Base-by-base conservation (phyloP, 2,888 invertebrate genomes). In the Acleris cristana region DNA sequence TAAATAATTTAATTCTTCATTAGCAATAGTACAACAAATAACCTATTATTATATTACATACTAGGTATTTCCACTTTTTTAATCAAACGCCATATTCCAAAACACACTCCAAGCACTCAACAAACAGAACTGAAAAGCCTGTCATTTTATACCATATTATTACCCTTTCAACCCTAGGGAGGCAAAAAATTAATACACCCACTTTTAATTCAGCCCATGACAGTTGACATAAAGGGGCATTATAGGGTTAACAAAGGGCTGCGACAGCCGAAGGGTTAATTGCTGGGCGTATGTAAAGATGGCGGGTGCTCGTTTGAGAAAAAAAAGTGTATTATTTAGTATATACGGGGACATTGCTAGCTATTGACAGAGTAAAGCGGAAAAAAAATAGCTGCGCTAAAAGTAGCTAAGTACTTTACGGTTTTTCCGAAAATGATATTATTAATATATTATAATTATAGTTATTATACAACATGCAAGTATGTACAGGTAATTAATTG, bases 191-290 rank as follows among this genome's bases (percentile, higher is more conserved):
- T 73, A 82, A 85, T 86, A 87, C 90, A 86, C 91, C 91, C 89
- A 90, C 90, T 90, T 91, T 88, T 87, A 84, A 87, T 87, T 87
- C 86, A 86, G 79, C 73, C 80, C 79, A 86, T 88, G 91, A 92
- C 92, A 92, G 90, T 91, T 91, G 91, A 92, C 88, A 88, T 88
- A 90, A 90, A 85, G 79, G 86, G 75, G 81, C 84, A 85, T 84
- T 80, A 87, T 89, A 88, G 89, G 90, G 89, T 86, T 88, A 86
- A 86, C 84, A 89, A 88, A 86, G 86, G 86, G 82, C 85, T 85
- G 87, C 81, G 88, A 88, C 86, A 85, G 84, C 76, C 76, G 85
- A 88, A 87, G 89, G 91, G 90, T 87, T 91, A 92, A 92, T 90
- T 88, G 88, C 87, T 85, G 87, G 86, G 88, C 78, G 85, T 66